These are phyloP conservation scores for Copidosoma floridanum DNA, from an alignment of 1,140 invertebrate genomes.

Conservation along the genomic window DNA sequence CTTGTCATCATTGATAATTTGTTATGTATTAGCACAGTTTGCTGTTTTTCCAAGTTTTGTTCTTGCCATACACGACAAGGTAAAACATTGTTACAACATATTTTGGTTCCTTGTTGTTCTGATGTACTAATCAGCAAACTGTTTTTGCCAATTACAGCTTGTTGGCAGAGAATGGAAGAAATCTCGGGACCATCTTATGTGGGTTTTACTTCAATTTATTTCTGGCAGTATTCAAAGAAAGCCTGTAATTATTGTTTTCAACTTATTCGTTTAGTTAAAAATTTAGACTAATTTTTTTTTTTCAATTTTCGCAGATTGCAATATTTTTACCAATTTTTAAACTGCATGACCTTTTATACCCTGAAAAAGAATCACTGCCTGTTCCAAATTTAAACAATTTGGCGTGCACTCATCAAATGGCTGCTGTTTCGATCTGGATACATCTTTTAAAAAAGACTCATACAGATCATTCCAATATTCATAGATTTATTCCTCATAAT, in stretches of 20 bases:
- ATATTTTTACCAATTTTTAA: conserved; percentile 90
- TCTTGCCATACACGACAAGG: conserved; percentile 82
- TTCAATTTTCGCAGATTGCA: no score
- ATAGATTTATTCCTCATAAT: conserved; percentile 76
- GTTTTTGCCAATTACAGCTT: conserved; percentile 55
- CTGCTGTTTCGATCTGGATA: conserved; percentile 94
- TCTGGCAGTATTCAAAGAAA: conserved; percentile 95
- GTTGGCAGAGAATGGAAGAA: conserved; percentile 78
- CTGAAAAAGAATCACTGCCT: conserved; percentile 84
- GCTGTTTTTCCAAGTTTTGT: conserved; percentile 92
- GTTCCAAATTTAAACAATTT: conserved; percentile 86
- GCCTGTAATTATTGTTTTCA: conserved; percentile 61
- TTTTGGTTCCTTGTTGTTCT: no score
- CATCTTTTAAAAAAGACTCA: conserved; percentile 92
- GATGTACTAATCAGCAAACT: neutral
- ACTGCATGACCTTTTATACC: conserved; percentile 89
- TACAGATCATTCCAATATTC: conserved; percentile 74
- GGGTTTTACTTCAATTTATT: conserved; percentile 95
- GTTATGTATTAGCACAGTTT: conserved; percentile 93
- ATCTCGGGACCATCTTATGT: conserved; percentile 94
- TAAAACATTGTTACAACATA: no score
- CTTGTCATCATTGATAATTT: conserved; percentile 92
- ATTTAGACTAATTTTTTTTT: conserved; percentile 34
- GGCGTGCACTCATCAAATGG: conserved; percentile 87
- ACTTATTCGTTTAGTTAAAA: conserved; percentile 9